Base-by-base conservation (phyloP, 2,113 vertebrate species). In the Lynx canadensis region DNA sequence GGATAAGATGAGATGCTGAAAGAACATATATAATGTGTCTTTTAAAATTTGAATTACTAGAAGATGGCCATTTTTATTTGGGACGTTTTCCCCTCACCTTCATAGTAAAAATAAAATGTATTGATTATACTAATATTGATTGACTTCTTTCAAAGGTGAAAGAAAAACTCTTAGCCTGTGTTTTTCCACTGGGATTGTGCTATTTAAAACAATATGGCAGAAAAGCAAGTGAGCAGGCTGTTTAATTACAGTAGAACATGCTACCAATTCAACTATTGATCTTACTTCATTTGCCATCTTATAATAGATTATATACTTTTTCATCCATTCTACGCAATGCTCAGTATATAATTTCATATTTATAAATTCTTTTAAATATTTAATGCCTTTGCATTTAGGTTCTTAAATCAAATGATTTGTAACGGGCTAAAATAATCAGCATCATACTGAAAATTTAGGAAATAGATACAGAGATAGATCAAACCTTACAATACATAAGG, bases 211-310 rank as follows among this genome's bases (percentile, higher is more conserved):
- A 97, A 27, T 41, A 73, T 86, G 98, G 94, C 95, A 97, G 95
- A 86, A 96, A 97, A 98, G 89, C 84, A 76, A 85, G 97, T 96
- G 97, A 97, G 97, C 82, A 76, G 96, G 57, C 95, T 97, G 38
- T 87, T 97, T 98, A 98, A 97, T 98, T 98, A 98, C 87, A 94
- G 91, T 65, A n/a, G 97, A 98, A 97, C 82, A 63, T 52, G 66
- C 88, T 95, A 95, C 93, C 97, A 96, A 96, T 97, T 95, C 97
- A 96, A 78, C 74, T 96, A 98, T 98, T 97, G 97, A 98, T 98
- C 98, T 98, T 97, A 91, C 97, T 98, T 99, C 97, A 98, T 94
- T 97, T 87, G 29, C 66, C 80, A n/a, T 93, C 96, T 98, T 92
- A 82, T 98, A 98, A 98, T n/a, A 95, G 93, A 91, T 93, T 98